Conservation (phyloP, 2,888 invertebrate species). For the Agrilus biguttatus region DNA sequence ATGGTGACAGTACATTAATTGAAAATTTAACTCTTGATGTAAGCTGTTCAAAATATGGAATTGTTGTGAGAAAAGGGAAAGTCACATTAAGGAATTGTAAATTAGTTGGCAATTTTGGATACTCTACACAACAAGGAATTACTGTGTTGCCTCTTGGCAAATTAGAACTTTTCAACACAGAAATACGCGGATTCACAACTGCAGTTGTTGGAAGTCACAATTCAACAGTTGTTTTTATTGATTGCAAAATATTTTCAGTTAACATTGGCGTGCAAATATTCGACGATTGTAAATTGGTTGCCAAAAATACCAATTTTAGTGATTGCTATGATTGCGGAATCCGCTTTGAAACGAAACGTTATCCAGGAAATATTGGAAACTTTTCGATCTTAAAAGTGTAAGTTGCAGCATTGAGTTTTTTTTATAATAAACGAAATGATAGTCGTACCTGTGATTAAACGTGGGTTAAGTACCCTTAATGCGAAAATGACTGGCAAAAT, state of each 20-base stretch:
- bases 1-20: conserved; percentile 31
- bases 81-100: conserved; percentile 35
- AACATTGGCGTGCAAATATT: conserved; percentile 29
- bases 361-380: conserved; percentile 15
- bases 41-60: conserved; percentile 35
- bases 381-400: conserved; percentile 24
- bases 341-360: conserved; percentile 32
- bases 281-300: conserved; percentile 27
- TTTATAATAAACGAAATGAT: not conserved
- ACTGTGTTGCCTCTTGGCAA: conserved; percentile 33
- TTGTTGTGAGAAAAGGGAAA: conserved; percentile 35
- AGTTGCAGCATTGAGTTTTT: conserved; percentile 11
- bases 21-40: conserved; percentile 40
- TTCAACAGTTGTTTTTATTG: conserved; percentile 26
- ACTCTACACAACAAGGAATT: conserved; percentile 39
- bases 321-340: conserved; percentile 37
- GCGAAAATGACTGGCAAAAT: too few species aligned
- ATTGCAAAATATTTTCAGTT: conserved; percentile 22
- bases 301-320: conserved; percentile 26
- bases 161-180: conserved; percentile 33
- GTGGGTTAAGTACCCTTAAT: too few species aligned
- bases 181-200: conserved; percentile 36
- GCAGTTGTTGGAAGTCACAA: conserved; percentile 33
- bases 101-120: conserved; percentile 34
- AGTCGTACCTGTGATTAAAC: too few species aligned